Conservation (phyloP, 2,888 invertebrate genomes). For the Lottia gigantea region DNA sequence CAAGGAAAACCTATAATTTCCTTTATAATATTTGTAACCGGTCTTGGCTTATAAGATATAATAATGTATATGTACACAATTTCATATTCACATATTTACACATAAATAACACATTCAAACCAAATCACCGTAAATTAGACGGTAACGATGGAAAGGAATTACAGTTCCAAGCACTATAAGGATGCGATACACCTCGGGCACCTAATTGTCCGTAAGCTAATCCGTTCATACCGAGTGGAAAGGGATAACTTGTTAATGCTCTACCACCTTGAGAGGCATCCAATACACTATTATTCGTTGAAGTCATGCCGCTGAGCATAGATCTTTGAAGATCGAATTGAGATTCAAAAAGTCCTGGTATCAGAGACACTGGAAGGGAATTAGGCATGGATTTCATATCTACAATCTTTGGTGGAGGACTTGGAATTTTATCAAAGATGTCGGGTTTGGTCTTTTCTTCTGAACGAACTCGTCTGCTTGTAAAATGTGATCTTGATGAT, state of each 20-base stretch:
- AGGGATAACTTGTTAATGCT: slow-evolving; percentile 10
- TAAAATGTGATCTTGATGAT: neutral
- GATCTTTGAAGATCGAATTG: slow-evolving; percentile 26
- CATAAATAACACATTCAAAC: no score
- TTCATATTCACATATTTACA: no score
- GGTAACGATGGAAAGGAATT: neutral
- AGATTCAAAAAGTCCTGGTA: slow-evolving; percentile 40
- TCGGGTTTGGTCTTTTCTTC: slow-evolving; percentile 40
- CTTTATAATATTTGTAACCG: no score
- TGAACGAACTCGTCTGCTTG: neutral
- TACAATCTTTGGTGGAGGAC: slow-evolving; percentile 62
- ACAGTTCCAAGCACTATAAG: slow-evolving; percentile 1
- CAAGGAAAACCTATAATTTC: no score
- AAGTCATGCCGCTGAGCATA: slow-evolving; percentile 7
- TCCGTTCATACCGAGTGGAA: slow-evolving; percentile 16
- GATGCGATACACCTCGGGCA: neutral
- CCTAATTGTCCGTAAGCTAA: slow-evolving; percentile 1
- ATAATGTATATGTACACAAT: no score
- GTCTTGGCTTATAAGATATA: no score
- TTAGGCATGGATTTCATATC: slow-evolving; percentile 54
- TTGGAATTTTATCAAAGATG: slow-evolving; percentile 63
- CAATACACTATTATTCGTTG: neutral
- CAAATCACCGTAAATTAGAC: neutral
- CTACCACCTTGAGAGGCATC: neutral
- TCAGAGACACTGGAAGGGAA: slow-evolving; percentile 42